A percentile compares a stretch with the other conserved stretches of the same genome.
Evolutionary conservation across 2,113 vertebrate genomes (phyloP).

Genomic region (Tetrao urogallus): DNA sequence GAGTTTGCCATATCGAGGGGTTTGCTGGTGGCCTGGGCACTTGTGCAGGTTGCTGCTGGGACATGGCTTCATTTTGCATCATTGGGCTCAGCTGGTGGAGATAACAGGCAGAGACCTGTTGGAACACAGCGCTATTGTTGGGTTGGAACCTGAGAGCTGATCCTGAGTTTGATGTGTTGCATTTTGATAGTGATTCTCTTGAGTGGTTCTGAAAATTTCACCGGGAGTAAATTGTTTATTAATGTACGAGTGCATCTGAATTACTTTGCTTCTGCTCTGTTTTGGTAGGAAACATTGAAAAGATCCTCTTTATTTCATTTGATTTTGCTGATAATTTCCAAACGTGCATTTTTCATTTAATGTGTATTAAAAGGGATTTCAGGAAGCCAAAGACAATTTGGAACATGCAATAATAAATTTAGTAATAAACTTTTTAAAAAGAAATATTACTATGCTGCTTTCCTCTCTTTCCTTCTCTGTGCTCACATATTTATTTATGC

Average conservation of each 20-base stretch:
- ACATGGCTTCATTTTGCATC: accelerated
- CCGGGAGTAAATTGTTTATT: background rate
- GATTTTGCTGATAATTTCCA: background rate
- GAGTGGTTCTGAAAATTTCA: background rate
- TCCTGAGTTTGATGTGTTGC: background rate
- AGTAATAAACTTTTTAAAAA: background rate
- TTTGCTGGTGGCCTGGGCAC: background rate
- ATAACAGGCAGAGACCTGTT: background rate
- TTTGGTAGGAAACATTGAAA: background rate
- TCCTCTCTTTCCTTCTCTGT: background rate
- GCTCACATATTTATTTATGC: background rate
- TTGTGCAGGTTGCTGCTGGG: background rate
- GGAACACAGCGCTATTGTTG: background rate
- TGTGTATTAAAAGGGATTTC: background rate
- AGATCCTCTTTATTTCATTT: background rate
- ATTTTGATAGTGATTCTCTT: background rate
- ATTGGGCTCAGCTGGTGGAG: background rate
- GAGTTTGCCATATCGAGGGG: background rate
- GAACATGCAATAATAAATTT: background rate
- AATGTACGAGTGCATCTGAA: background rate
- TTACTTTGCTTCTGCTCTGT: background rate
- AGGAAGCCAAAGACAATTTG: background rate
- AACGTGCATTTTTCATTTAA: background rate
- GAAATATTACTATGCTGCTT: background rate
- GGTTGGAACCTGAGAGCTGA: background rate